Percentiles rank a stretch among this genome's conserved stretches.
phyloP scores from a whole-genome alignment of 1,140 invertebrate species.

The Tetranychus cinnabarinus region DNA sequence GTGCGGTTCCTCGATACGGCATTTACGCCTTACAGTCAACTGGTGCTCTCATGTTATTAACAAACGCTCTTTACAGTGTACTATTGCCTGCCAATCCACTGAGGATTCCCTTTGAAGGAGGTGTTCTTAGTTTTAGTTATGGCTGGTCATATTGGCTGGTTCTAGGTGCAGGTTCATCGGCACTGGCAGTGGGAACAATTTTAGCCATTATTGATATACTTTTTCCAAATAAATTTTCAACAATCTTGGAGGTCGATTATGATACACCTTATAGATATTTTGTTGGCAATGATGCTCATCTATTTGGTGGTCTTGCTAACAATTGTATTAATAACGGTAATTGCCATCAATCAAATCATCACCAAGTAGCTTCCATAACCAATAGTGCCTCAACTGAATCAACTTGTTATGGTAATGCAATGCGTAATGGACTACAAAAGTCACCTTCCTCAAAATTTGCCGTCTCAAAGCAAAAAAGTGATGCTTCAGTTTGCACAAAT shows the following conservation, averaged over 20 bases:
- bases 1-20: slow-evolving; percentile 75
- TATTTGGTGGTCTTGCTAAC: background rate
- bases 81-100: slow-evolving; percentile 55
- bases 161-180: slow-evolving; percentile 47
- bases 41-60: slow-evolving; percentile 43
- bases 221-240: slow-evolving; percentile 72
- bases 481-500: slow-evolving; percentile 6
- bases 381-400: background rate
- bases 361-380: background rate
- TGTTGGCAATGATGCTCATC: slow-evolving; percentile 14
- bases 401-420: background rate
- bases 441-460: background rate
- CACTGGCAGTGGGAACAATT: slow-evolving; percentile 42
- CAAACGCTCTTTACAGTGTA: slow-evolving; percentile 56
- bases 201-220: slow-evolving; percentile 44
- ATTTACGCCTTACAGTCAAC: slow-evolving; percentile 65
- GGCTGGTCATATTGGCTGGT: slow-evolving; percentile 87
- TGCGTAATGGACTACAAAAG: too few relatives aligned
- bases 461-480: slow-evolving; percentile 6
- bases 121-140: slow-evolving; percentile 44
- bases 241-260: slow-evolving; percentile 74
- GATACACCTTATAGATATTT: slow-evolving; percentile 49
- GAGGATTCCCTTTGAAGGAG: slow-evolving; percentile 54
- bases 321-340: too few relatives aligned
- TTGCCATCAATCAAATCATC: background rate